phyloP scores from a whole-genome alignment of 2,888 invertebrate species.

The Cyclophora punctaria region DNA sequence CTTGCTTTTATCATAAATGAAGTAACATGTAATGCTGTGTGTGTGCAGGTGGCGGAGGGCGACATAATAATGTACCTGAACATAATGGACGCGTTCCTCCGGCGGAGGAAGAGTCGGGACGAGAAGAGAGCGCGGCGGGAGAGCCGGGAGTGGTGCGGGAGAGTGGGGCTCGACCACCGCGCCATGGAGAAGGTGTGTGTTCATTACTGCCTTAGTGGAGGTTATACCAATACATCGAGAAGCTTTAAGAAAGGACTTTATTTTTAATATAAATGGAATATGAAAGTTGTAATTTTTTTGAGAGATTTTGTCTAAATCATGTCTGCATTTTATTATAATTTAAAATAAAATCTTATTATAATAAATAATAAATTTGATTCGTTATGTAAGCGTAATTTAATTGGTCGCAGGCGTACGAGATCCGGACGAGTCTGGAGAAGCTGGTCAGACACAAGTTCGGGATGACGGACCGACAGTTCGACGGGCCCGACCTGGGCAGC shows the following conservation, averaged over 20 bases:
- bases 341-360: too few species aligned
- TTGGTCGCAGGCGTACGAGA: constrained; percentile 50
- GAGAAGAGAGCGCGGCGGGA: constrained; percentile 58
- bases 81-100: constrained; percentile 79
- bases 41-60: constrained; percentile 84
- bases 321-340: too few species aligned
- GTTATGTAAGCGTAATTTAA: too few species aligned
- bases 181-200: constrained; percentile 82
- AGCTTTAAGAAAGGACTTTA: too few species aligned
- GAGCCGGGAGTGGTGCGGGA: constrained; percentile 82
- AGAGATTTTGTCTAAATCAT: too few species aligned
- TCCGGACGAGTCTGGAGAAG: constrained; percentile 54
- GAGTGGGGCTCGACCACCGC: constrained; percentile 90
- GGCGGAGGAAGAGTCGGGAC: constrained; percentile 40
- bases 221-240: too few species aligned
- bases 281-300: too few species aligned
- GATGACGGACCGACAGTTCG: constrained; percentile 42
- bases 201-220: too few species aligned
- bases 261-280: too few species aligned
- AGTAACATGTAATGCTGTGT: neutral
- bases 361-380: neutral
- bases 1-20: neutral
- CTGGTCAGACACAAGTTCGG: constrained; percentile 52
- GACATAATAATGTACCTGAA: constrained; percentile 93
- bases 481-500: constrained; percentile 49